These are phyloP conservation scores for Steinernema feltiae DNA, from an alignment of 1,140 invertebrate genomes.

Conservation along the genomic window DNA sequence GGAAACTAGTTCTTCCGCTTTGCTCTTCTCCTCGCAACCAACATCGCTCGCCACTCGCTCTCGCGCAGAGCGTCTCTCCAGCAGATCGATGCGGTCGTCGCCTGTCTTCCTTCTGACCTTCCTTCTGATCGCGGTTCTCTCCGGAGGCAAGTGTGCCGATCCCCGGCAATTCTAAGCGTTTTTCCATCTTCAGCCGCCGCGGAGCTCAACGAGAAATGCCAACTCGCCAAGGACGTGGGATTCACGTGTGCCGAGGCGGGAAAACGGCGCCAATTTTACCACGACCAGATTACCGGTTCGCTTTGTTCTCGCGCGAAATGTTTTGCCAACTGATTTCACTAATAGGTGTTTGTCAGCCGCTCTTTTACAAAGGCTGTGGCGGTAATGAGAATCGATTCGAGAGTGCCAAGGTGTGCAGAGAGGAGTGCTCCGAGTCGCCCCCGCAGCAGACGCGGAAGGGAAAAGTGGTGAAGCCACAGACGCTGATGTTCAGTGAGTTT, in stretches of 20 bases:
- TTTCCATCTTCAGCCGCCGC: not conserved
- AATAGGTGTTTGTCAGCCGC: slow-evolving; percentile 39
- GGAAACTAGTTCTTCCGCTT: not conserved
- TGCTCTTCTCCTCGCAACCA: not conserved
- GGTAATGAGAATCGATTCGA: slow-evolving; percentile 54
- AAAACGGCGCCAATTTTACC: slow-evolving; percentile 22
- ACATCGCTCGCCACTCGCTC: not conserved
- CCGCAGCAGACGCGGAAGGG: not conserved
- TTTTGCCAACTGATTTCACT: not conserved
- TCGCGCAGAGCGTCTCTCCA: not conserved
- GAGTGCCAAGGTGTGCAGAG: slow-evolving; percentile 38
- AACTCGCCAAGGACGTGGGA: slow-evolving; percentile 20
- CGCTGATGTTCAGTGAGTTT: slow-evolving; percentile 2
- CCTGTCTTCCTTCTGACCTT: not conserved
- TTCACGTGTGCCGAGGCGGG: slow-evolving; percentile 17
- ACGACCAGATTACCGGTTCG: slow-evolving; percentile 19
- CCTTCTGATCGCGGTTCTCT: not conserved
- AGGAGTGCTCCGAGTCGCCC: slow-evolving; percentile 11
- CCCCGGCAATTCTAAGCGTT: not conserved
- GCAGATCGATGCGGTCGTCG: not conserved
- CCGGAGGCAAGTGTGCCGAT: not conserved
- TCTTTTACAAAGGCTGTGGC: slow-evolving; percentile 54
- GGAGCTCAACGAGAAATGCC: not conserved
- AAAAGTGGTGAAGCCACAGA: slow-evolving; percentile 14
- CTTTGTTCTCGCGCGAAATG: slow-evolving; percentile 1